phyloP scores from a whole-genome alignment of 2,888 invertebrate genomes.

The Nycteola revayana region DNA sequence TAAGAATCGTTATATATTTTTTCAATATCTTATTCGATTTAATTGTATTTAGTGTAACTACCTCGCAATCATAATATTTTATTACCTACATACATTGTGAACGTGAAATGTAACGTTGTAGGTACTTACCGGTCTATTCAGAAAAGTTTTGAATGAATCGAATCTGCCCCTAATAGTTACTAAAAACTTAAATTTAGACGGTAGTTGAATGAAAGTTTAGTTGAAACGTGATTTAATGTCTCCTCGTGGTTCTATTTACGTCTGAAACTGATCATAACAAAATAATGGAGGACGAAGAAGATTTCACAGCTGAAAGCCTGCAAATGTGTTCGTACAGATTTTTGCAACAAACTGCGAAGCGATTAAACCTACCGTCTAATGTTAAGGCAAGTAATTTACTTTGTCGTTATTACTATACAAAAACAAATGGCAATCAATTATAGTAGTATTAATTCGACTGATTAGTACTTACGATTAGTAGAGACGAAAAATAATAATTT shows the following conservation, averaged over 20 bases:
- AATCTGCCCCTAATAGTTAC: too few species aligned
- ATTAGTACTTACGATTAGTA: too few species aligned
- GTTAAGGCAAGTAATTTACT: slow-evolving; percentile 62
- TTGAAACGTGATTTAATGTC: background rate
- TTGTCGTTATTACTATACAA: too few species aligned
- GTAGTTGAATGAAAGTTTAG: slow-evolving; percentile 13
- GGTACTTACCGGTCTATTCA: slow-evolving; percentile 2
- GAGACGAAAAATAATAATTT: too few species aligned
- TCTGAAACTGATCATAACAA: background rate
- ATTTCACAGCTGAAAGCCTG: slow-evolving; percentile 33
- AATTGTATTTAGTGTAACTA: too few species aligned
- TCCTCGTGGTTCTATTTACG: background rate
- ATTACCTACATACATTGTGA: too few species aligned
- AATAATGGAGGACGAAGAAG: slow-evolving; percentile 28
- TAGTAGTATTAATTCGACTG: too few species aligned
- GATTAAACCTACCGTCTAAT: slow-evolving; percentile 58
- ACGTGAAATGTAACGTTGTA: slow-evolving; percentile 8
- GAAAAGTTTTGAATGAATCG: background rate
- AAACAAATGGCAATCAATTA: too few species aligned
- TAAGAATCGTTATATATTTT: too few species aligned
- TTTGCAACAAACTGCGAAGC: slow-evolving; percentile 61
- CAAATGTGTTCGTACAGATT: slow-evolving; percentile 50
- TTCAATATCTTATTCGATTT: too few species aligned
- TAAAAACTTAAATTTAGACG: slow-evolving; percentile 5
- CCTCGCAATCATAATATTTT: too few species aligned